Evolutionary conservation across 1,140 invertebrate genomes (phyloP).

Genomic region (Metaphire vulgaris): DNA sequence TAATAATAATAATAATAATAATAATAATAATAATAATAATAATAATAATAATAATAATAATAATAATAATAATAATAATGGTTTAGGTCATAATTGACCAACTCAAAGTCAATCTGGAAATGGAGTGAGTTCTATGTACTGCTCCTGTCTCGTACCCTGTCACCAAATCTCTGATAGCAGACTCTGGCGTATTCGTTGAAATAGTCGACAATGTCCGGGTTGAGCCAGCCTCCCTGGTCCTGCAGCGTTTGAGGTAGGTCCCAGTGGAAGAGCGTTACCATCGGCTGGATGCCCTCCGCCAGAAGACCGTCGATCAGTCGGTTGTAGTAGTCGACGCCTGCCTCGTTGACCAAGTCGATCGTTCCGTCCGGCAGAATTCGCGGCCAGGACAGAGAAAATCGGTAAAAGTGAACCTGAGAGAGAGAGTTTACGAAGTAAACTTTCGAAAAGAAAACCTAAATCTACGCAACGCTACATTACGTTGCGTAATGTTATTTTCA

Average conservation of each 20-base stretch:
- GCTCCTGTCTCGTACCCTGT: slow-evolving; percentile 40
- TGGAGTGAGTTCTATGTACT: too few relatives aligned
- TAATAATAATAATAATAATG: too few relatives aligned
- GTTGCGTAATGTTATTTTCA: slow-evolving; percentile 26
- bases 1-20: too few relatives aligned
- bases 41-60: too few relatives aligned
- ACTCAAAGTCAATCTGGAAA: too few relatives aligned
- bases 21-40: too few relatives aligned
- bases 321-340: slow-evolving; percentile 45
- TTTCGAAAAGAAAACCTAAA: neutral
- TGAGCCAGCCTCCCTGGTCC: slow-evolving; percentile 55
- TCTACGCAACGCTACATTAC: neutral
- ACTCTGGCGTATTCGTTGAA: slow-evolving; percentile 54
- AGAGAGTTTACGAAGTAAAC: neutral
- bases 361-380: slow-evolving; percentile 43
- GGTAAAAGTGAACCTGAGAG: slow-evolving; percentile 40
- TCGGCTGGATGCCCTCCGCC: slow-evolving; percentile 30
- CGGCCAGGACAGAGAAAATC: slow-evolving; percentile 48
- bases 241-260: slow-evolving; percentile 52
- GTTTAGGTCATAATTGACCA: too few relatives aligned
- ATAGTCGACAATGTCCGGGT: slow-evolving; percentile 52
- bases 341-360: neutral
- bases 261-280: slow-evolving; percentile 57
- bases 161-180: slow-evolving; percentile 48
- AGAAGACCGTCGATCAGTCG: slow-evolving; percentile 39